Evolutionary conservation across 1,140 invertebrate genomes (phyloP), one percentile per base, ranked within the genome.

Genomic region (Papilio polytes): DNA sequence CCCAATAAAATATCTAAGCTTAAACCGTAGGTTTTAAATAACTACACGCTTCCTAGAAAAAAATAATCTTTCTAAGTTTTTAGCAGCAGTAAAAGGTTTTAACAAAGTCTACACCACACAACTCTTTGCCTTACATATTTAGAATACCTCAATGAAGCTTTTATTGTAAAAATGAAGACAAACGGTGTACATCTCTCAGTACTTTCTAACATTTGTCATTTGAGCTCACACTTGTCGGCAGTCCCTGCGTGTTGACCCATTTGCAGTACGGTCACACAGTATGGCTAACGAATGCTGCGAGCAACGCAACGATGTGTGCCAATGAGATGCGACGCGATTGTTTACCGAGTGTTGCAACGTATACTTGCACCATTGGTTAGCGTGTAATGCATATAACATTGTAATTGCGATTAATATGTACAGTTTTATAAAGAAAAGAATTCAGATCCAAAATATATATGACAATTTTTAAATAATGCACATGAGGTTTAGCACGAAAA

Each of bases 251-350:
- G 22, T 59, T 41, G 56, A 22, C 59, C 59, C 59, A 26, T 22
- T 63, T 63, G 20, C 22, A 63, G 59, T 22, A 70, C 26, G 26
- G 63, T 70, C 63, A 70, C 26, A 70, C 63, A 63, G 59, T 22
- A 13, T 31, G 63, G 53, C 53, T 56, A n/a, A 13, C 48, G 15
- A n/a, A 56, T 56, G 53, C 53, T 18, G 26, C 26, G 15, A 31
- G 26, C 63, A 70, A 70, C 63, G 26, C 26, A 31, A 36, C 63
- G 26, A 74, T 82, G 66, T 82, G 70, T 82, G 81, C 73, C 81
- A 82, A 82, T 82, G 70, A 82, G 81, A 82, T 82, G 81, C 81
- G 66, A 46, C 80, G 46, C 80, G 74, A 56, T 81, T 82, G 78
- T 82, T 74, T 80, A 74, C 70, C 51, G 70, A 59, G 46, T n/a